These are phyloP conservation scores for Frankliniella fusca DNA, from an alignment of 2,888 invertebrate species.

Conservation along the genomic window DNA sequence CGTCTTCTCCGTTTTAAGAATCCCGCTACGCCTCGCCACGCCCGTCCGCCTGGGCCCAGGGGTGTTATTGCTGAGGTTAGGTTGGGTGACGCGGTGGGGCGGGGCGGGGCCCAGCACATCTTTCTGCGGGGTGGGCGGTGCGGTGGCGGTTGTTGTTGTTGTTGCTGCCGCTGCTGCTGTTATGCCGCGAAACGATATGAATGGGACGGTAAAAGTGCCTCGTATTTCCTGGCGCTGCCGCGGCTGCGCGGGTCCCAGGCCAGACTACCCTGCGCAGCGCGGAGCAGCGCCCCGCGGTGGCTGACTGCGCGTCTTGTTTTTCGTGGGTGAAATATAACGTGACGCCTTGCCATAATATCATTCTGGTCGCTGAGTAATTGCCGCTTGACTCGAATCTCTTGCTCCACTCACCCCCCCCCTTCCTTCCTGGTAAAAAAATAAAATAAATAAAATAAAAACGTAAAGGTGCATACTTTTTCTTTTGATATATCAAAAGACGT, in stretches of 20 bases:
- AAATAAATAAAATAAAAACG: too few relatives aligned
- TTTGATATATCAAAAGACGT: too few relatives aligned
- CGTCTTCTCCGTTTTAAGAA: not conserved
- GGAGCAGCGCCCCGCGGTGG: not conserved
- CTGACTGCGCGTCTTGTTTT: not conserved
- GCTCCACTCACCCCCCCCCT: too few relatives aligned
- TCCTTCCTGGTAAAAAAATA: too few relatives aligned
- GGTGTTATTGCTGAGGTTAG: not conserved
- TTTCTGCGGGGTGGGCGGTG: not conserved
- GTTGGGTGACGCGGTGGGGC: not conserved
- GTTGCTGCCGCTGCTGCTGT: not conserved
- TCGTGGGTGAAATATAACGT: not conserved
- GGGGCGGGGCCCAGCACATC: not conserved
- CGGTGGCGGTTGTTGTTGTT: not conserved
- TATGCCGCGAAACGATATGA: conserved; percentile 15
- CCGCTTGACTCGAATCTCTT: not conserved
- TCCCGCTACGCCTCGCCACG: not conserved
- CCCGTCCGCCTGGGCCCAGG: not conserved
- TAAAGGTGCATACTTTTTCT: too few relatives aligned
- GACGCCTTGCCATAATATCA: conserved; percentile 5
- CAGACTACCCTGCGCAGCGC: not conserved
- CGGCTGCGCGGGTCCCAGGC: not conserved
- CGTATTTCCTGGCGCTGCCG: not conserved
- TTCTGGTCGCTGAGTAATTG: not conserved
- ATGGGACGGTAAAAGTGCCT: conserved; percentile 21